Base-by-base conservation (phyloP, 2,797 vertebrate genomes). In the Manis javanica region DNA sequence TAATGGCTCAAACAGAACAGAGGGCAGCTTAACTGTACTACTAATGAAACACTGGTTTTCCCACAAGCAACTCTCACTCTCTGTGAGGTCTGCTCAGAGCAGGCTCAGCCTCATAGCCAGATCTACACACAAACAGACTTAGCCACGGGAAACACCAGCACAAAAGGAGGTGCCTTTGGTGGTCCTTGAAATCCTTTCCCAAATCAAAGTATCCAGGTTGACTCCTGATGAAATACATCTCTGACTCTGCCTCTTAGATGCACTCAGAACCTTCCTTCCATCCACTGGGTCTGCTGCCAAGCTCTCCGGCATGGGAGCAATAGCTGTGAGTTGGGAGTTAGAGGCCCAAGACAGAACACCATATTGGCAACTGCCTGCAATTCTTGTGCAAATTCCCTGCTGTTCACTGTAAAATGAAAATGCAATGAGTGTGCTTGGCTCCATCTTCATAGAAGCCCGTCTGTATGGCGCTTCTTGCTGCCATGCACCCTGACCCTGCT, bases 261-360 rank as follows among this genome's bases (percentile, higher is more conserved):
- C 5, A 46, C 46, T 46, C 46, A 3, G 57, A 64, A n/a, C 12
- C 29, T 2, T 10, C 31, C 2, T 4, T 12, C 12, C 4, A 4
- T 15, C 29, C 0, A 5, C n/a, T 1, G 5, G 0, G 5, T n/a
- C 34, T 10, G 37, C 39, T n/a, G 57, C 18, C 7, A 2, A 53
- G 12, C 13, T 34, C 42, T 23, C 31, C 37, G n/a, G 31, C 2
- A 26, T 7, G 9, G 39, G 15, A 24, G 24, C 81, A 49, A 64
- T 69, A 77, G 74, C 59, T 11, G 29, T 21, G 6, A 51, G 1
- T 21, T 3, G 7, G 13, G 34, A 11, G 4, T 68, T 1, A 15
- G 37, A 23, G 3, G 12, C 37, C 24, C 31, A 29, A 46, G 14
- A 49, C 19, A 24, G 15, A 19, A 55, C 26, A 16, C 21, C 24